Conservation (phyloP, 2,888 invertebrate species). For the Mellilla xanthometata region DNA sequence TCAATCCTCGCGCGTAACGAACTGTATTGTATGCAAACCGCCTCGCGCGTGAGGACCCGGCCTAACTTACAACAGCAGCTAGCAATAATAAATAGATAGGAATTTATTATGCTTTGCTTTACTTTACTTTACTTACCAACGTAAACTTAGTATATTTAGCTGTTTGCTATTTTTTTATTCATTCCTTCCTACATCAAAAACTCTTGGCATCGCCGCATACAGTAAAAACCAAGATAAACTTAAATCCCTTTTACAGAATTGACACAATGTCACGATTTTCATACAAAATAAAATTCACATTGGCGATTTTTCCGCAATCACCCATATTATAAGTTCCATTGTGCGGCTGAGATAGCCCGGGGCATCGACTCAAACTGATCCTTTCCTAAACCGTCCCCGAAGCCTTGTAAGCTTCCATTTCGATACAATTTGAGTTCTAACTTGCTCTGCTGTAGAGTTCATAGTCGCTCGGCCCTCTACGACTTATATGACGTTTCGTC, state of each 20-base stretch:
- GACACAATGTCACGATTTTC: slow-evolving; percentile 12
- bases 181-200: too few species aligned
- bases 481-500: slow-evolving; percentile 76
- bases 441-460: slow-evolving; percentile 46
- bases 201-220: too few species aligned
- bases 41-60: slow-evolving; percentile 9
- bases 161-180: too few species aligned
- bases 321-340: slow-evolving; percentile 74
- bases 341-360: slow-evolving; percentile 69
- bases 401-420: slow-evolving; percentile 42
- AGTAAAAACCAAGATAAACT: not conserved
- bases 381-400: slow-evolving; percentile 64
- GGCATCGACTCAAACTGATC: slow-evolving; percentile 70
- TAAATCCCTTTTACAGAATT: slow-evolving; percentile 2
- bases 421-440: slow-evolving; percentile 54
- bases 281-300: slow-evolving; percentile 42
- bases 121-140: too few species aligned
- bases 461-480: slow-evolving; percentile 55
- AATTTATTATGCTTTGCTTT: too few species aligned
- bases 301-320: slow-evolving; percentile 70
- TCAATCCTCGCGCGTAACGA: slow-evolving; percentile 63
- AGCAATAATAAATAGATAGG: too few species aligned
- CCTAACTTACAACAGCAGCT: too few species aligned
- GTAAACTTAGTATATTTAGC: too few species aligned
- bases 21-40: slow-evolving; percentile 72